A percentile compares a stretch with the other conserved stretches of the same genome.
These are phyloP conservation scores for Thaleichthys pacificus DNA, from an alignment of 2,797 vertebrate species.

Conservation along the genomic window DNA sequence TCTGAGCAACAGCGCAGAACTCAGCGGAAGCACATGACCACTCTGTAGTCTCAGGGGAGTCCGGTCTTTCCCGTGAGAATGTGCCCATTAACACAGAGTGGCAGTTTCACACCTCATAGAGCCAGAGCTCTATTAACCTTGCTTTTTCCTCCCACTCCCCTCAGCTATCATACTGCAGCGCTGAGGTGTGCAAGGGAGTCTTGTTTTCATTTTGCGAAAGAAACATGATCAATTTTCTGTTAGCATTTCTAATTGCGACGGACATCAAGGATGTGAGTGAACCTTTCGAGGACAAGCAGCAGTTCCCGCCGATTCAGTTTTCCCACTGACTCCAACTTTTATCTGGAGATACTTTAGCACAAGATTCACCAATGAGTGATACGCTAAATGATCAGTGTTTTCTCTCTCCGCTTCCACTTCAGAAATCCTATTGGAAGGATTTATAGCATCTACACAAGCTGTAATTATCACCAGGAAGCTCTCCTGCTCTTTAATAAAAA, in stretches of 20 bases:
- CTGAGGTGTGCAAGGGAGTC: neutral
- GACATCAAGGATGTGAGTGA: neutral
- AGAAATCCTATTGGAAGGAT: slow-evolving; percentile 33
- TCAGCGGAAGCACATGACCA: slow-evolving; percentile 8
- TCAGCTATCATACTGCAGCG: neutral
- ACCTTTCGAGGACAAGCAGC: too few relatives aligned
- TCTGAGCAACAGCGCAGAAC: neutral
- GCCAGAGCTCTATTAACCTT: slow-evolving; percentile 9
- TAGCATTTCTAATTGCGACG: neutral
- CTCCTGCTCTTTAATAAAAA: slow-evolving; percentile 49
- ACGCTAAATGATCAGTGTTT: slow-evolving; percentile 14
- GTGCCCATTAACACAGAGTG: slow-evolving; percentile 22
- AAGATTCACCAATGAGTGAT: neutral
- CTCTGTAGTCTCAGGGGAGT: slow-evolving; percentile 6
- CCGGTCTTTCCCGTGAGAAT: slow-evolving; percentile 37
- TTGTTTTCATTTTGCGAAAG: neutral
- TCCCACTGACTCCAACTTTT: neutral
- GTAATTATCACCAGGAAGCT: slow-evolving; percentile 68
- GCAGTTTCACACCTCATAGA: slow-evolving; percentile 17
- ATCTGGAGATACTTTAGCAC: neutral
- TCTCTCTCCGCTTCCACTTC: slow-evolving; percentile 42
- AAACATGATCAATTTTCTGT: neutral
- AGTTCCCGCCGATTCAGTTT: neutral
- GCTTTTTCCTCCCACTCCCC: slow-evolving; percentile 6
- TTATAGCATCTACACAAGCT: slow-evolving; percentile 47